Percentiles rank a stretch among this genome's conserved stretches.
phyloP scores from a whole-genome alignment of 1,140 invertebrate species.

The Anagrus nilaparvatae region DNA sequence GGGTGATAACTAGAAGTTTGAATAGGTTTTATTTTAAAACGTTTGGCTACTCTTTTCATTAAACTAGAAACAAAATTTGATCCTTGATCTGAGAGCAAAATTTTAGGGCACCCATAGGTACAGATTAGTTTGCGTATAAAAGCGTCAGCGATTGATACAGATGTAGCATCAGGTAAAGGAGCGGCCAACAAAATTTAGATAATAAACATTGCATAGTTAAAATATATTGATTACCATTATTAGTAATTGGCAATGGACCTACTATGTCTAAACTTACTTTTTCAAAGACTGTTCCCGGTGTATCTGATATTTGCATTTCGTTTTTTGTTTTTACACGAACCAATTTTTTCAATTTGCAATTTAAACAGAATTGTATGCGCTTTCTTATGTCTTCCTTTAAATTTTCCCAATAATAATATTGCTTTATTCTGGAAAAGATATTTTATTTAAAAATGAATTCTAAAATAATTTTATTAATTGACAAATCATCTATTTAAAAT shows the following conservation, averaged over 20 bases:
- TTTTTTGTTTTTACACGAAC: not conserved
- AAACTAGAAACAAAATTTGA: conserved; percentile 20
- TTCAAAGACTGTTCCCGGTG: not conserved
- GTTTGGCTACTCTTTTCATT: conserved; percentile 18
- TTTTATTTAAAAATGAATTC: too few species aligned
- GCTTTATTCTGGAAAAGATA: too few species aligned
- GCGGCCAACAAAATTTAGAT: conserved; percentile 7
- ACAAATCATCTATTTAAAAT: too few species aligned
- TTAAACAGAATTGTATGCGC: too few species aligned
- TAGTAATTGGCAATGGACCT: not conserved
- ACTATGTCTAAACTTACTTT: too few species aligned
- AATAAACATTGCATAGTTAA: conserved; percentile 1
- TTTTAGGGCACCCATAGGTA: conserved; percentile 21
- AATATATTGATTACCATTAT: not conserved
- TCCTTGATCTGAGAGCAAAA: conserved; percentile 23
- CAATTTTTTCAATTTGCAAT: conserved; percentile 8
- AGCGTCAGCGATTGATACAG: not conserved
- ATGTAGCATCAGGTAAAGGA: not conserved
- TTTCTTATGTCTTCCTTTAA: too few species aligned
- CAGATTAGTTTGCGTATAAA: conserved; percentile 16
- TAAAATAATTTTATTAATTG: too few species aligned
- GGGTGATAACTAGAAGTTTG: conserved; percentile 33
- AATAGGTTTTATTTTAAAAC: conserved; percentile 19
- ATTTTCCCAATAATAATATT: too few species aligned
- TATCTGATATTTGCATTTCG: not conserved